These are phyloP conservation scores for Kryptopterus vitreolus DNA, from an alignment of 2,797 vertebrate genomes.

Conservation along the genomic window DNA sequence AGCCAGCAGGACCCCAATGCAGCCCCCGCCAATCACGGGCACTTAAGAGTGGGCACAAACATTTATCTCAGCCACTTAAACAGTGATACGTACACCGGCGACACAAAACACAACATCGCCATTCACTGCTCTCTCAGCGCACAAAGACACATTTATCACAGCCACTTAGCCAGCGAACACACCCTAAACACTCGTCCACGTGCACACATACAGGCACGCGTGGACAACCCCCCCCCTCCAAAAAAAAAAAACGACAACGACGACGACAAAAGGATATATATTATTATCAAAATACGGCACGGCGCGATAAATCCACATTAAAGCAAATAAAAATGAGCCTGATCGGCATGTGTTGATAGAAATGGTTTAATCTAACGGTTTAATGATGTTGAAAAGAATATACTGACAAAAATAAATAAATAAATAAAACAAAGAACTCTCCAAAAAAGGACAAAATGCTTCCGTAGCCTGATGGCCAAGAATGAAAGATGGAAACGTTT, in stretches of 20 bases:
- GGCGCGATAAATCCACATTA: not conserved
- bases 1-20: slow-evolving; percentile 66
- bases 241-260: not conserved
- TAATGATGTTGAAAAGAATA: too few species aligned
- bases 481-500: too few species aligned
- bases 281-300: not conserved
- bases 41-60: slow-evolving; percentile 46
- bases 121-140: slow-evolving; percentile 26
- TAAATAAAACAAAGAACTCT: not conserved
- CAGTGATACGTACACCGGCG: slow-evolving; percentile 47
- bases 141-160: slow-evolving; percentile 41
- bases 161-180: slow-evolving; percentile 31
- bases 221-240: too few species aligned
- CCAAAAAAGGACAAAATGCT: too few species aligned
- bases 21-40: slow-evolving; percentile 48
- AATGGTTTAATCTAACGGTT: too few species aligned
- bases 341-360: too few species aligned
- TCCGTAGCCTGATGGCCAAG: too few species aligned
- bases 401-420: too few species aligned
- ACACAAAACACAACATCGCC: slow-evolving; percentile 21
- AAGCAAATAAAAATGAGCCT: not conserved
- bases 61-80: slow-evolving; percentile 54
- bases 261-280: not conserved
- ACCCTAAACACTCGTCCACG: slow-evolving; percentile 12
- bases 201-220: not conserved